Conservation (phyloP, 2,888 invertebrate genomes). For the Arrhopalites spinosus region DNA sequence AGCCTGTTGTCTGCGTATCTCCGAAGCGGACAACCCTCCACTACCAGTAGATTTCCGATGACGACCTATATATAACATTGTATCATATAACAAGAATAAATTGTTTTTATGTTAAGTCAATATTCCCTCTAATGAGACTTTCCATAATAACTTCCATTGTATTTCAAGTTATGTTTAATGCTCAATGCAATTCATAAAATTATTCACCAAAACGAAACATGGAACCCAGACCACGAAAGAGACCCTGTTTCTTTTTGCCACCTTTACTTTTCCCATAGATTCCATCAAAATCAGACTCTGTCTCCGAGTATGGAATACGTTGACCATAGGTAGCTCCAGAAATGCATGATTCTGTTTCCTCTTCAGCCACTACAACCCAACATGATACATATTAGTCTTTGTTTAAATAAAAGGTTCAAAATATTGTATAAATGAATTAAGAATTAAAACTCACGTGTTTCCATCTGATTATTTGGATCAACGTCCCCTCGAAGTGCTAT, state of each 20-base stretch:
- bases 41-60: conserved; percentile 63
- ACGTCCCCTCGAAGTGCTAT: conserved; percentile 58
- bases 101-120: too few species aligned
- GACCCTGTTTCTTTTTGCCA: conserved; percentile 63
- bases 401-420: neutral
- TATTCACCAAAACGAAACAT: conserved; percentile 69
- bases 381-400: neutral
- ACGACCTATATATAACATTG: conserved; percentile 61
- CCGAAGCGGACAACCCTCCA: conserved; percentile 40
- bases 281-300: conserved; percentile 39
- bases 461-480: conserved; percentile 59
- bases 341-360: conserved; percentile 59
- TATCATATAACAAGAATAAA: neutral
- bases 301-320: conserved; percentile 33
- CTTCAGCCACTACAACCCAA: conserved; percentile 61
- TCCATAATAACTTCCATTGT: neutral
- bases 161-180: neutral
- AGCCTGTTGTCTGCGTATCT: conserved; percentile 47
- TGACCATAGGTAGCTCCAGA: conserved; percentile 46
- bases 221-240: conserved; percentile 77
- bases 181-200: too few species aligned
- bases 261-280: conserved; percentile 48
- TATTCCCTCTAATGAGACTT: too few species aligned
- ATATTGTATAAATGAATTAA: neutral
- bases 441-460: conserved; percentile 61